Evolutionary conservation across 2,797 vertebrate species (phyloP).

Genomic region (Eidolon dupreanum): DNA sequence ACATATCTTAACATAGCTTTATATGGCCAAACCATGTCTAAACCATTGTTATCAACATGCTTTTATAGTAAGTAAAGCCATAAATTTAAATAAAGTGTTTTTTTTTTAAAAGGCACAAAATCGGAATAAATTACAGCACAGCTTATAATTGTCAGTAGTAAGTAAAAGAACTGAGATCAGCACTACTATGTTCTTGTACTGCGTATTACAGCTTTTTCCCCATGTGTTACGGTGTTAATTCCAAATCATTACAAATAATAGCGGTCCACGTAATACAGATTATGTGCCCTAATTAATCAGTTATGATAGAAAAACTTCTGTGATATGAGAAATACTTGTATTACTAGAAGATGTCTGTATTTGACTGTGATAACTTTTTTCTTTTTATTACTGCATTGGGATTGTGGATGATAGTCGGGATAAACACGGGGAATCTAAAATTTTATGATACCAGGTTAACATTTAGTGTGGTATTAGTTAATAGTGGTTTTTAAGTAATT

Average conservation of each 20-base stretch:
- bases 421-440: neutral
- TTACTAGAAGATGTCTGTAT: neutral
- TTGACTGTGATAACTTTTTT: neutral
- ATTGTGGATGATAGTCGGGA: neutral
- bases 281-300: neutral
- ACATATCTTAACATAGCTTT: neutral
- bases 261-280: neutral
- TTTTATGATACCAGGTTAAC: neutral
- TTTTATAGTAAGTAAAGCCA: slow-evolving; percentile 31
- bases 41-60: slow-evolving; percentile 1
- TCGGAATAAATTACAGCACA: neutral
- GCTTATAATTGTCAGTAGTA: neutral
- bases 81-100: neutral
- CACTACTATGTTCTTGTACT: neutral
- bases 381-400: neutral
- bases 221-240: neutral
- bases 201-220: neutral
- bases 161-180: neutral
- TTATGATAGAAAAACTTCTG: neutral
- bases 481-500: slow-evolving; percentile 17
- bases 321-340: neutral
- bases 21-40: neutral
- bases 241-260: neutral
- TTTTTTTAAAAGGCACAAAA: neutral
- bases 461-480: neutral